Evolutionary conservation across 2,113 vertebrate genomes (phyloP).

Genomic region (Stegostoma tigrinum): DNA sequence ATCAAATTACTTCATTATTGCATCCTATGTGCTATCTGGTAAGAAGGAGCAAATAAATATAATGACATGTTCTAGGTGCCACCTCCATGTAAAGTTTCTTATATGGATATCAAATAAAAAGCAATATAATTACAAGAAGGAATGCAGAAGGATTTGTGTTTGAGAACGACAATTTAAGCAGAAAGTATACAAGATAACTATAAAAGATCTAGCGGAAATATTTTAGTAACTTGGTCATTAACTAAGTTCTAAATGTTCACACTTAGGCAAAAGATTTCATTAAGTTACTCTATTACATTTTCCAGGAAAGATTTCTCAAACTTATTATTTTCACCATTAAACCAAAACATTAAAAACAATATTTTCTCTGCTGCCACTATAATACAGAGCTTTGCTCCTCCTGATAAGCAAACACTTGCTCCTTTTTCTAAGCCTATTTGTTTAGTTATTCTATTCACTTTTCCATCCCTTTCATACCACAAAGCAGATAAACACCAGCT

Average conservation of each 20-base stretch:
- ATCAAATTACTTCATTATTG: conserved; percentile 76
- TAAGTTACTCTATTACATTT: background rate
- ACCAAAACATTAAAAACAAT: background rate
- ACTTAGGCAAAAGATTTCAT: background rate
- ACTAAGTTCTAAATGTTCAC: too few relatives aligned
- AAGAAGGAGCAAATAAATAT: conserved; percentile 99
- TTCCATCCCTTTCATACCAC: background rate
- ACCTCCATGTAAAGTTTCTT: conserved; percentile 73
- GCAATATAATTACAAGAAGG: background rate
- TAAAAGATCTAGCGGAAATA: background rate
- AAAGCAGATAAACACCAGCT: background rate
- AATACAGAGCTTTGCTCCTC: background rate
- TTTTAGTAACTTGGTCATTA: background rate
- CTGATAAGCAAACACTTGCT: too few relatives aligned
- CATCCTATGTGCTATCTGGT: conserved; percentile 99
- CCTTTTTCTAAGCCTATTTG: background rate
- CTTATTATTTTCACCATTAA: background rate
- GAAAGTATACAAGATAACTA: background rate
- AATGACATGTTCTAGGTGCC: conserved; percentile 99
- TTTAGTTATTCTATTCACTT: background rate
- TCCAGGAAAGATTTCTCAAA: background rate
- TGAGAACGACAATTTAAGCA: background rate
- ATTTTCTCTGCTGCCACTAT: background rate
- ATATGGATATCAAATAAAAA: conserved; percentile 7
- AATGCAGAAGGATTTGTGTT: background rate